Conservation (phyloP, 2,113 vertebrate genomes). For the Nettapus auritus region DNA sequence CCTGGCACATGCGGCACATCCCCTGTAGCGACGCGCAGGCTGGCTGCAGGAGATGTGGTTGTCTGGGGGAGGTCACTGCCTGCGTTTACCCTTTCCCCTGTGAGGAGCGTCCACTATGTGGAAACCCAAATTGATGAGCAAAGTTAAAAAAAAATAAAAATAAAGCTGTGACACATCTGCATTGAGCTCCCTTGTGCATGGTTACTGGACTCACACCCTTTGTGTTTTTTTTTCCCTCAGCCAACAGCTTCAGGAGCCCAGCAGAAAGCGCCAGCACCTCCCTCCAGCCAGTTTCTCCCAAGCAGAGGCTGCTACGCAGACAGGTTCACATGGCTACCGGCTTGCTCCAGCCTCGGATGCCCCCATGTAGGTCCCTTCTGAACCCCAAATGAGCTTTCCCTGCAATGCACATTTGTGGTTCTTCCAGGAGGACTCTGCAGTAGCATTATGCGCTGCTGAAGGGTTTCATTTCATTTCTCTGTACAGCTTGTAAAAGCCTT, state of each 20-base stretch:
- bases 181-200: neutral
- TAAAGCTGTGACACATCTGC: neutral
- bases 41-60: neutral
- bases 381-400: neutral
- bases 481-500: conserved; percentile 16
- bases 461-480: neutral
- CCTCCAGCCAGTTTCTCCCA: neutral
- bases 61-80: neutral
- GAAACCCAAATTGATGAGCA: neutral
- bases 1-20: accelerated
- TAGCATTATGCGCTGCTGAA: neutral
- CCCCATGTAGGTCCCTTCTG: neutral
- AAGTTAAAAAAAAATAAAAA: neutral
- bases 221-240: neutral
- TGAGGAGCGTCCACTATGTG: neutral
- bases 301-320: neutral
- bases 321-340: neutral
- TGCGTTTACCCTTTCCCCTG: neutral
- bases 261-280: neutral
- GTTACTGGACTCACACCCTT: neutral
- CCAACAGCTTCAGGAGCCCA: neutral
- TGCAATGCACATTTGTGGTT: accelerated
- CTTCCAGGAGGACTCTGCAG: neutral
- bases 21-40: neutral
- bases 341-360: neutral